Conservation (phyloP, 1,140 invertebrate genomes). For the Probaryconus sp. region DNA sequence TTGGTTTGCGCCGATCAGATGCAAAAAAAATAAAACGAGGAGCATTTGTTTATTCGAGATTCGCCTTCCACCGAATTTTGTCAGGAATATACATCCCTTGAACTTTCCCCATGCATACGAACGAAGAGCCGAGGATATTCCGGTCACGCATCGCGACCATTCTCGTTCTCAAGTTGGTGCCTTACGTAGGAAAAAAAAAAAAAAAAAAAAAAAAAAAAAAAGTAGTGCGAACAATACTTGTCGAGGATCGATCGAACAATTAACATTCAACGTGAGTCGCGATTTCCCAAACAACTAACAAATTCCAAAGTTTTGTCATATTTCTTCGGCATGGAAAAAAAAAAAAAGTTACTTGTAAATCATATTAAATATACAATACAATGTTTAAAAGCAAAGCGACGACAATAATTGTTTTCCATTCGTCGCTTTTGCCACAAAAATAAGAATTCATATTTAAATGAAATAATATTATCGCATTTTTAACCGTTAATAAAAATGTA, state of each 20-base stretch:
- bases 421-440: too few species aligned
- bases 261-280: constrained; percentile 24
- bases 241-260: constrained; percentile 37
- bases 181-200: constrained; percentile 29
- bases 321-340: neutral
- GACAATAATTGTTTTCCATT: too few species aligned
- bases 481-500: constrained; percentile 29
- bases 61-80: constrained; percentile 39
- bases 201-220: constrained; percentile 38
- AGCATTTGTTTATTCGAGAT: constrained; percentile 41
- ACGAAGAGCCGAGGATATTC: constrained; percentile 38
- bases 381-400: too few species aligned
- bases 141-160: constrained; percentile 56
- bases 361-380: too few species aligned
- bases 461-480: too few species aligned
- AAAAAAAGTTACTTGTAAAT: too few species aligned
- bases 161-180: constrained; percentile 55
- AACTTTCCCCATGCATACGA: constrained; percentile 56
- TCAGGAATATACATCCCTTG: constrained; percentile 40
- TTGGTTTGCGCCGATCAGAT: constrained; percentile 2
- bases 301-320: constrained; percentile 1
- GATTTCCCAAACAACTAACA: constrained; percentile 17
- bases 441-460: too few species aligned
- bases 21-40: constrained; percentile 24
- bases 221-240: constrained; percentile 42